phyloP scores from a whole-genome alignment of 2,797 vertebrate species.

The Bovichtus variegatus region DNA sequence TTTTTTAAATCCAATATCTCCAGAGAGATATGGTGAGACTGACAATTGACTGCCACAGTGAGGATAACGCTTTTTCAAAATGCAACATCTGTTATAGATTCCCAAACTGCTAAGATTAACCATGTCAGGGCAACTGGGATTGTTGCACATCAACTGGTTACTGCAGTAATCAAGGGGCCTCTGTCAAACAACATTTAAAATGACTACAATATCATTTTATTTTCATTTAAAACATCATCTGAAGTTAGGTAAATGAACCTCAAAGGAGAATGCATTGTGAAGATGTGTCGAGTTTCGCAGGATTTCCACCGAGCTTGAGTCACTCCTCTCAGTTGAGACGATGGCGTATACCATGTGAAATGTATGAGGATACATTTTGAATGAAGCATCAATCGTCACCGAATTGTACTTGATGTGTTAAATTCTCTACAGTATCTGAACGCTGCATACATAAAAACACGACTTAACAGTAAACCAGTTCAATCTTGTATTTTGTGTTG shows the following conservation, averaged over 20 bases:
- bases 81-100: not conserved
- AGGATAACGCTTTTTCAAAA: not conserved
- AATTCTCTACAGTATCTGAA: constrained; percentile 7
- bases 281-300: not conserved
- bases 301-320: not conserved
- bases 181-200: not conserved
- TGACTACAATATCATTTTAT: not conserved
- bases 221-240: not conserved
- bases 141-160: not conserved
- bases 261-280: not conserved
- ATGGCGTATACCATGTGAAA: constrained; percentile 1
- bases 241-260: not conserved
- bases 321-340: constrained; percentile 11
- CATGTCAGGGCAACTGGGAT: not conserved
- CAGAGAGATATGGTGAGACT: not conserved
- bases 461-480: not conserved
- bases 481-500: constrained; percentile 9
- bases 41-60: not conserved
- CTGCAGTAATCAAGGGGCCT: not conserved
- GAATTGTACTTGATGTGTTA: constrained; percentile 16
- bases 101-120: not conserved
- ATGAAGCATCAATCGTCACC: constrained; percentile 12
- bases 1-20: not conserved
- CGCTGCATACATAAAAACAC: not conserved
- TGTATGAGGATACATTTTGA: constrained; percentile 1